Conservation (phyloP, 2,888 invertebrate species). For the Drosophila subquinaria region DNA sequence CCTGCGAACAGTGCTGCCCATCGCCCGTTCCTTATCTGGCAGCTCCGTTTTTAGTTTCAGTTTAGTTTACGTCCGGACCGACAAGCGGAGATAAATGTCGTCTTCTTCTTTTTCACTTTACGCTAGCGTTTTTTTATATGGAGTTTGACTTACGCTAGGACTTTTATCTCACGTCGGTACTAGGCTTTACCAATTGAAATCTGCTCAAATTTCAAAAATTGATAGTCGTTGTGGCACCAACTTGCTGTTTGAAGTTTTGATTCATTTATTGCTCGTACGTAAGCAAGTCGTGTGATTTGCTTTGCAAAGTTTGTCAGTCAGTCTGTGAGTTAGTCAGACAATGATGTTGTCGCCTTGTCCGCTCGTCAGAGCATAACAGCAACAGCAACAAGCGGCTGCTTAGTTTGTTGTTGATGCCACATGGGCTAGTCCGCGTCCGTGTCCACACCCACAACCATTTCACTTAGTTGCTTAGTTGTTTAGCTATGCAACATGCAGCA, state of each 20-base stretch:
- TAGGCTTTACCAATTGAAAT: constrained; percentile 8
- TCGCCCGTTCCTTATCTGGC: too few species aligned
- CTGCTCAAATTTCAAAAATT: constrained; percentile 50
- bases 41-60: too few species aligned
- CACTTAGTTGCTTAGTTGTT: constrained; percentile 35
- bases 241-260: constrained; percentile 59
- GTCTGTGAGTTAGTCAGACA: constrained; percentile 24
- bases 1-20: too few species aligned
- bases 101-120: too few species aligned
- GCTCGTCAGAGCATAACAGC: constrained; percentile 35
- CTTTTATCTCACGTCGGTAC: too few species aligned
- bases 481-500: constrained; percentile 60
- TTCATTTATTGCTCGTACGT: constrained; percentile 66
- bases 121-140: too few species aligned
- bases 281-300: too few species aligned
- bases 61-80: too few species aligned
- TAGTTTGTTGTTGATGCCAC: constrained; percentile 38
- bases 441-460: constrained; percentile 8
- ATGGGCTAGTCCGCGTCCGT: constrained; percentile 6
- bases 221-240: constrained; percentile 21
- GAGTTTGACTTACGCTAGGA: too few species aligned
- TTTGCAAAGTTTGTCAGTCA: too few species aligned
- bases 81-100: too few species aligned
- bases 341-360: constrained; percentile 36
- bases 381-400: constrained; percentile 39